Percentiles rank a stretch among this genome's conserved stretches.
Evolutionary conservation across 2,888 invertebrate genomes (phyloP).

Genomic region (Leptinotarsa tumamoca): DNA sequence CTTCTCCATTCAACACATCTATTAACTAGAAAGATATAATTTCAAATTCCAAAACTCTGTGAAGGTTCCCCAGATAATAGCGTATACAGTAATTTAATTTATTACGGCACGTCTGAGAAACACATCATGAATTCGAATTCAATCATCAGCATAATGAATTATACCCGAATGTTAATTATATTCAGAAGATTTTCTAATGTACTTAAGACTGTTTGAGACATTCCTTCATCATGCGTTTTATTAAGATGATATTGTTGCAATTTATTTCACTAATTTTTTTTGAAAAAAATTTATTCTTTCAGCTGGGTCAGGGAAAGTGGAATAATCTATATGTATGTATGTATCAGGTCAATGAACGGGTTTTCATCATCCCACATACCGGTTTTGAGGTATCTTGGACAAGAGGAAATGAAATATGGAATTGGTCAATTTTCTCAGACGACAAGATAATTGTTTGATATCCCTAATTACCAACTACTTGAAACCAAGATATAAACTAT

Average conservation of each 20-base stretch:
- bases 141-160: slow-evolving; percentile 7
- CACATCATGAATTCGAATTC: slow-evolving; percentile 11
- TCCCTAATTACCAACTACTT: too few species aligned
- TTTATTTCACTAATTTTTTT: too few species aligned
- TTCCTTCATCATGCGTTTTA: neutral
- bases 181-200: slow-evolving; percentile 5
- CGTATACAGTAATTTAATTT: slow-evolving; percentile 8
- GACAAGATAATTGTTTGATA: neutral
- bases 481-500: neutral
- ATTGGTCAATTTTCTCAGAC: neutral
- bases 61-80: neutral
- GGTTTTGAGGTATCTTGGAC: neutral
- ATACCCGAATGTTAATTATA: slow-evolving; percentile 4
- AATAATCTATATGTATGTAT: too few species aligned
- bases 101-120: slow-evolving; percentile 2
- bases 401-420: neutral
- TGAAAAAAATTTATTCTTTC: too few species aligned
- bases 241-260: too few species aligned
- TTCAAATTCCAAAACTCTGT: neutral
- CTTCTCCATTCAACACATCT: too few species aligned
- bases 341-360: neutral
- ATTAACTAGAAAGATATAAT: neutral
- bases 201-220: neutral
- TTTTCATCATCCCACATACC: neutral
- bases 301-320: too few species aligned